These are phyloP conservation scores for Paratrypauchen microcephalus DNA, from an alignment of 2,797 vertebrate genomes.

Conservation along the genomic window DNA sequence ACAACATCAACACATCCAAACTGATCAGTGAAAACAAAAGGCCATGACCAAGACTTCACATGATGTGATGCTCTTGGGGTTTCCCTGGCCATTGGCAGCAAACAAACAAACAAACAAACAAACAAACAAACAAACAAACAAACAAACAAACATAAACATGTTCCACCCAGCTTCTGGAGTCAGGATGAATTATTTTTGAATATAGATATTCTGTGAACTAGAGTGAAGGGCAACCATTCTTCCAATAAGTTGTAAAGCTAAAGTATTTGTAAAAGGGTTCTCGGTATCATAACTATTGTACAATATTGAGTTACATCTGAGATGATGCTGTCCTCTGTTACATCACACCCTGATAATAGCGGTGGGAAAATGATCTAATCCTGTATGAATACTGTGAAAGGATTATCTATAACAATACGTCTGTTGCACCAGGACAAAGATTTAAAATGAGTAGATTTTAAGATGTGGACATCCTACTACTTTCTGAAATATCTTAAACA, in stretches of 20 bases:
- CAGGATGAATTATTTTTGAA: not conserved
- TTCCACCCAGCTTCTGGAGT: not conserved
- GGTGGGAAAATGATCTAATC: not conserved
- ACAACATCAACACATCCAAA: not conserved
- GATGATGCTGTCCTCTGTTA: not conserved
- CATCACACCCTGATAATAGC: not conserved
- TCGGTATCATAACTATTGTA: not conserved
- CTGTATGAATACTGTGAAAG: conserved; percentile 1
- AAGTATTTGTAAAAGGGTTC: not conserved
- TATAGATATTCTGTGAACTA: not conserved
- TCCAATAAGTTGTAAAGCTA: not conserved
- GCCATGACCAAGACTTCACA: not conserved
- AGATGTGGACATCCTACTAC: not conserved
- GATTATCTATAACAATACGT: conserved; percentile 4
- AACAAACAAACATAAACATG: not conserved
- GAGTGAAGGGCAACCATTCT: not conserved
- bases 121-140: too few relatives aligned
- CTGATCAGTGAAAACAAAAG: not conserved
- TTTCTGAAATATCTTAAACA: not conserved
- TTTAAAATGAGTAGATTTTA: not conserved
- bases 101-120: not conserved
- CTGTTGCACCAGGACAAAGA: conserved; percentile 2
- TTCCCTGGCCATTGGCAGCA: not conserved
- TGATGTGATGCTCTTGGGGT: not conserved
- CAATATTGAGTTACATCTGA: not conserved